These are phyloP conservation scores for Catharus ustulatus DNA, from an alignment of 2,797 vertebrate species.

Conservation along the genomic window DNA sequence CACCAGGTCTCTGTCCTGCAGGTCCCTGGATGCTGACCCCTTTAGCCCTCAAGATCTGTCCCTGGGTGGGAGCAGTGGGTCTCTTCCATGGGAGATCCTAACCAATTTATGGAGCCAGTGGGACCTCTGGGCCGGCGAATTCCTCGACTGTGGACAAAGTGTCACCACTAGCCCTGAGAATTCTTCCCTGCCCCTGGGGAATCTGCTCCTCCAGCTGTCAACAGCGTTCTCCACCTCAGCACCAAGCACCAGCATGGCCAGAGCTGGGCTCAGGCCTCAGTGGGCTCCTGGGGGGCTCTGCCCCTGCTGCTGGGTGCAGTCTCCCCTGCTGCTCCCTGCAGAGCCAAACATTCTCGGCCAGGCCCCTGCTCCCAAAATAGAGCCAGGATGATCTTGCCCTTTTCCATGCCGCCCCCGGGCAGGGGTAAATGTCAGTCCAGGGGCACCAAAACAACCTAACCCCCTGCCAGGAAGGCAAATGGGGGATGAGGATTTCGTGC, in stretches of 20 bases:
- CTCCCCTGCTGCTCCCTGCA: not conserved
- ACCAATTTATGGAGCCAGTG: accelerated
- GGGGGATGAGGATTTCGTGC: accelerated
- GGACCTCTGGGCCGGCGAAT: not conserved
- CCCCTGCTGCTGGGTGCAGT: accelerated
- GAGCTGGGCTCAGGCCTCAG: not conserved
- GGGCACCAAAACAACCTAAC: not conserved
- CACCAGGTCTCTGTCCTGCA: not conserved
- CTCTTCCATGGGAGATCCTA: not conserved
- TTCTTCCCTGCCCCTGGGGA: not conserved
- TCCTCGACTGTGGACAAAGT: accelerated
- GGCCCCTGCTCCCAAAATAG: not conserved
- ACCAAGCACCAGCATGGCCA: accelerated
- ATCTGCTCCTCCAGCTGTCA: not conserved
- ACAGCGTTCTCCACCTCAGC: not conserved
- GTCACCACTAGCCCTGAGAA: not conserved
- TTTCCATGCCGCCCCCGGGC: not conserved
- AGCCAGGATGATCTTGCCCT: accelerated
- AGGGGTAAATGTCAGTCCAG: not conserved
- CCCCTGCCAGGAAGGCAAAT: not conserved
- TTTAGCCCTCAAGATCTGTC: not conserved
- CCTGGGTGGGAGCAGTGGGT: not conserved
- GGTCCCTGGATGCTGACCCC: not conserved
- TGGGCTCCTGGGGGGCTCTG: accelerated
- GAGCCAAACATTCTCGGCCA: not conserved